Evolutionary conservation across 92 coral and sea anemone species (phyloP).

Genomic region (Virgularia gustaviana): DNA sequence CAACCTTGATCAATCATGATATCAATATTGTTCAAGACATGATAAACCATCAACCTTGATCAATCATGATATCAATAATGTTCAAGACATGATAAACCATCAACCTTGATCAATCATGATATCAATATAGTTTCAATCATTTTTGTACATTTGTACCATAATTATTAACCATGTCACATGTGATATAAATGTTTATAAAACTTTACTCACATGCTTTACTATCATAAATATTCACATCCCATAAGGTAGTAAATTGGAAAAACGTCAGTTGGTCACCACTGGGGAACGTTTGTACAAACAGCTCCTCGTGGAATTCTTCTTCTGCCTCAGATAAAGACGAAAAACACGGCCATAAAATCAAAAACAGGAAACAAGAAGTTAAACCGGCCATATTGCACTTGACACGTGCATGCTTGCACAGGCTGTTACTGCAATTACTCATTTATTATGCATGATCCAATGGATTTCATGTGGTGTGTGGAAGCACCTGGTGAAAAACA

Average conservation of each 20-base stretch:
- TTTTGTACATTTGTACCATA: background rate
- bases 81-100: too few species aligned
- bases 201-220: conserved; percentile 61
- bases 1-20: too few species aligned
- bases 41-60: too few species aligned
- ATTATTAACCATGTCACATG: background rate
- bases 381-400: conserved; percentile 6
- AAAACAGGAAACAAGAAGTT: too few species aligned
- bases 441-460: background rate
- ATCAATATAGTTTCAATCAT: background rate
- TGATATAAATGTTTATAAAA: background rate
- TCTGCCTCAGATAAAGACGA: conserved; percentile 22
- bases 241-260: conserved; percentile 86
- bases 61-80: too few species aligned
- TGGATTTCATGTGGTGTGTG: too few species aligned
- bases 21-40: too few species aligned
- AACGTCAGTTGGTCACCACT: conserved; percentile 89
- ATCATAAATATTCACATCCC: conserved; percentile 79
- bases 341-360: background rate
- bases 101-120: too few species aligned
- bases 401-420: conserved; percentile 1
- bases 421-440: background rate
- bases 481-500: too few species aligned
- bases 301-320: conserved; percentile 88
- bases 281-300: conserved; percentile 69